Base-by-base conservation (phyloP, 2,888 invertebrate species). In the Eledone cirrhosa region DNA sequence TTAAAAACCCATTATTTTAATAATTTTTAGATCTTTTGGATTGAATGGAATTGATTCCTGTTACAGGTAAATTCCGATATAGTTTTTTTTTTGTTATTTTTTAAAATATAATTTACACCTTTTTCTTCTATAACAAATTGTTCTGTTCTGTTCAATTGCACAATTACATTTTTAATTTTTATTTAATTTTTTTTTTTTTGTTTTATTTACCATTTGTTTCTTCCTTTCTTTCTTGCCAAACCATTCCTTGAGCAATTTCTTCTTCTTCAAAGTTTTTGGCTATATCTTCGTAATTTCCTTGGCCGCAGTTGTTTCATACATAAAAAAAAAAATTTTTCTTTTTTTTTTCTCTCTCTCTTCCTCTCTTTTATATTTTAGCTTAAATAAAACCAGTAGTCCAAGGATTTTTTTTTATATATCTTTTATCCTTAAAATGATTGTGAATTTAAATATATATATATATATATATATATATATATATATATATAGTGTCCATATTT, bases 11-110 rank as follows among this genome's bases (percentile, higher is more conserved):
- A 22, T 33, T 72, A 72, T 72, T 72, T 72, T 72, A 72, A 72
- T 72, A 72, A 72, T 72, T 72, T 72, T 72, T 72, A 72, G 72
- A 72, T 72, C 33, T 72, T 72, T 72, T 72, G 72, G 72, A 29
- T 72, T 72, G 33, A 72, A 72, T 72, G 72, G 72, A 72, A 72
- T 72, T 72, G 72, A 72, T 72, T 72, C 72, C 33, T 72, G 72
- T 72, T 72, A 72, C 72, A 72, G 72, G 72, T 72, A 72, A 72
- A 72, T 72, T 72, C 41, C 72, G 33, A 72, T 41, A 41, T 72
- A 41, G 72, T 72, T 72, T 59, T 78, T 53, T 74, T 47, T 19
- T 69, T 78, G 19, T 13, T 41, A 8, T 41, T 41, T 74, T 16
- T 31, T 59, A 33, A 48, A 31, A 13, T 48, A 41, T 41, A 29